These are phyloP conservation scores for Parnassius smintheus DNA, from an alignment of 2,888 invertebrate genomes.

Conservation along the genomic window DNA sequence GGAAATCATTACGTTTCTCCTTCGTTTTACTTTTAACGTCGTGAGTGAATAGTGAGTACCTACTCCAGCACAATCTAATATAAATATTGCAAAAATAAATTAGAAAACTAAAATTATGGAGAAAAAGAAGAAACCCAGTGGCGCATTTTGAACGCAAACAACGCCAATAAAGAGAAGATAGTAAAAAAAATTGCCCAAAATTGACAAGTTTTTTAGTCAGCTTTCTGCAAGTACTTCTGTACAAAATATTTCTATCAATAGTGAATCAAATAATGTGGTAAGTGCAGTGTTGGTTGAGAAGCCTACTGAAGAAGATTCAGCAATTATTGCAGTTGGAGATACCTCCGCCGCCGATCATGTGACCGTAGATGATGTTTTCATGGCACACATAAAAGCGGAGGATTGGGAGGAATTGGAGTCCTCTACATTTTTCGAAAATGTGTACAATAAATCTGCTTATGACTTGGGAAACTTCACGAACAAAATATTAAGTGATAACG, in stretches of 20 bases:
- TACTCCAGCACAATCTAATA: too few relatives aligned
- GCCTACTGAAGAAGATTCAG: slow-evolving; percentile 22
- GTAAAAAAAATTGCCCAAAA: slow-evolving; percentile 26
- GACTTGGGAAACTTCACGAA: too few relatives aligned
- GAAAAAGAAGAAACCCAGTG: slow-evolving; percentile 12
- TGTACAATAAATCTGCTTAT: too few relatives aligned
- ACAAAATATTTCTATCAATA: slow-evolving; percentile 24
- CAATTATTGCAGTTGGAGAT: slow-evolving; percentile 25
- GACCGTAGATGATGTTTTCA: slow-evolving; percentile 17
- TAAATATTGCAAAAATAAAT: too few relatives aligned
- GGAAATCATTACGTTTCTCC: slow-evolving; percentile 19
- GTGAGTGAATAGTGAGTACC: too few relatives aligned
- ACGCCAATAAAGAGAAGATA: slow-evolving; percentile 13
- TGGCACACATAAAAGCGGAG: too few relatives aligned
- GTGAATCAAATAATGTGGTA: slow-evolving; percentile 26
- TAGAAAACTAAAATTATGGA: too few relatives aligned
- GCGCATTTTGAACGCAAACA: slow-evolving; percentile 14
- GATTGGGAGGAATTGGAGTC: too few relatives aligned
- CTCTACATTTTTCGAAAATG: too few relatives aligned
- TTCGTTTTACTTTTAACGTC: slow-evolving; percentile 8
- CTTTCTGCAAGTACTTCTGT: too few relatives aligned
- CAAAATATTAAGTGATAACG: too few relatives aligned
- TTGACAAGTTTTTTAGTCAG: slow-evolving; percentile 28
- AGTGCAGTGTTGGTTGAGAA: slow-evolving; percentile 26
- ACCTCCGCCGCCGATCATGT: slow-evolving; percentile 16